Evolutionary conservation across 2,113 vertebrate genomes (phyloP), one percentile per base, ranked within the genome.

Genomic region (Urocolius indicus): DNA sequence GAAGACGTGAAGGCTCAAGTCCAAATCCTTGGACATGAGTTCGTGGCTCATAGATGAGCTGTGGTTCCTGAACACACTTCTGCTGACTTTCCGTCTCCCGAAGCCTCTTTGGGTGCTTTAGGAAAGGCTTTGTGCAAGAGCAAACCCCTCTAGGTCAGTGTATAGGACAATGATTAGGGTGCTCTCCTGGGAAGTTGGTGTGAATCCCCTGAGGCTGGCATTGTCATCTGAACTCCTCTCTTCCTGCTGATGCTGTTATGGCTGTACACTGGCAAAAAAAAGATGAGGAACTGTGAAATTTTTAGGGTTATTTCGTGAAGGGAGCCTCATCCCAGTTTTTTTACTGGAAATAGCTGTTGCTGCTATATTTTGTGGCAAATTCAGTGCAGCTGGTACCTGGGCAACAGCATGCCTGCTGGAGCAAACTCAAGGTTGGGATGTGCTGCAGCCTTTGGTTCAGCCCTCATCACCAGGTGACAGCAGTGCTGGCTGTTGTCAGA

Each of bases 391-490:
- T 49, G 29, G 46, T 61, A 27, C 48, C 20, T 3, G 1, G 1
- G 41, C 48, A 86, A 52, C 52, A 52, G 4, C 3, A 14, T 29
- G 32, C 11, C 16, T 4, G 3, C 55, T 45, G 18, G 36, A 46
- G 65, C 29, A 41, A 30, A 41, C 29, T 13, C 14, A 23, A 32
- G 43, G 51, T 7, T 38, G 27, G 69, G 17, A 26, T 13, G 6
- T 2, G 7, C 24, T 15, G 7, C 12, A 9, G 49, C 27, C 19
- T 19, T 24, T 9, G 6, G 24, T 34, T 78, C 52, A 32, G 58
- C 36, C 27, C 51, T 65, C n/a, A 3, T 48, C 29, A 6, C 18
- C 2, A 2, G 9, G 32, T 0, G 0, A 32, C 62, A 41, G 65
- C 9, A 11, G 38, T 15, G 59, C 51, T 11, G 27, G n/a, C 11